phyloP scores from a whole-genome alignment of 2,797 vertebrate species.

The Spea hammondii region DNA sequence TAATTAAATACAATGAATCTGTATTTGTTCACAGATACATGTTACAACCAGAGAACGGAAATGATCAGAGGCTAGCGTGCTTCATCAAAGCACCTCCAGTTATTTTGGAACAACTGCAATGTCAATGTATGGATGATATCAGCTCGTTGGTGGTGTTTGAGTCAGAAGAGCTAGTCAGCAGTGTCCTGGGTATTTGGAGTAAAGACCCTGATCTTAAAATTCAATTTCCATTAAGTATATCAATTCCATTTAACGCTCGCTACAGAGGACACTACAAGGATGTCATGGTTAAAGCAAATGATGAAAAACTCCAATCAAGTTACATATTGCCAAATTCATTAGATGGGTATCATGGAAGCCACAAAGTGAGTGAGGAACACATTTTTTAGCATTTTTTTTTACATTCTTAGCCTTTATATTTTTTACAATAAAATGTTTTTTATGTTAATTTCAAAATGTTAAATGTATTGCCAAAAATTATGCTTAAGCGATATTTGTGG shows the following conservation, averaged over 20 bases:
- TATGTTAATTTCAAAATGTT: neutral
- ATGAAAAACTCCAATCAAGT: conserved; percentile 67
- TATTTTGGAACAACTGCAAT: conserved; percentile 64
- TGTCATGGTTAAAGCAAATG: conserved; percentile 76
- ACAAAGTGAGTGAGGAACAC: conserved; percentile 67
- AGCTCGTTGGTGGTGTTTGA: conserved; percentile 78
- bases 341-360: conserved; percentile 68
- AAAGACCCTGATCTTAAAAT: conserved; percentile 55
- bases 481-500: neutral
- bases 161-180: conserved; percentile 84
- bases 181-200: conserved; percentile 70
- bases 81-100: conserved; percentile 68
- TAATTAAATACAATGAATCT: neutral
- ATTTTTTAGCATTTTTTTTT: neutral
- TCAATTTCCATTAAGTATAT: conserved; percentile 72
- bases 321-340: conserved; percentile 75
- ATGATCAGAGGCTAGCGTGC: conserved; percentile 62
- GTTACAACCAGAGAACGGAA: conserved; percentile 45
- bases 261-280: conserved; percentile 79
- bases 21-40: conserved; percentile 60
- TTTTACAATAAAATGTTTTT: neutral
- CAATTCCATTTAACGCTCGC: conserved; percentile 72
- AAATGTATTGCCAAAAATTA: too few species aligned
- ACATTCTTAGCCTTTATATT: neutral
- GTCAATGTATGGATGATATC: conserved; percentile 67